phyloP scores from a whole-genome alignment of 23 tunicate species.

The Trididemnum nubilum region DNA sequence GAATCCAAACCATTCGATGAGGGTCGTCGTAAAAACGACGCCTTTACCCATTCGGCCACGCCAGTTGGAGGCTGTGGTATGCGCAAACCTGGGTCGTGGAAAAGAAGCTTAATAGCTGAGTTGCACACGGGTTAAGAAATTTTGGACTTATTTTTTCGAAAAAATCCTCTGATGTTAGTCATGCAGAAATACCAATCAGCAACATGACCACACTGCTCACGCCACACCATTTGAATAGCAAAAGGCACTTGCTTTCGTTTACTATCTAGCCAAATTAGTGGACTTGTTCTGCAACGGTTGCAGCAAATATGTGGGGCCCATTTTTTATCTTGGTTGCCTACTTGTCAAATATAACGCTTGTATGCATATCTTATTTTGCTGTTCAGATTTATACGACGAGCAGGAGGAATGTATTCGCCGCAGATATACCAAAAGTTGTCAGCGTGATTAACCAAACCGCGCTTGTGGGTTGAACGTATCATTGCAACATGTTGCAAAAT shows the following conservation, averaged over 20 bases:
- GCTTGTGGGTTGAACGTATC: slow-evolving; percentile 10
- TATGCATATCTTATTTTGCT: slow-evolving; percentile 38
- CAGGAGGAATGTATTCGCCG: slow-evolving; percentile 29
- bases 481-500: slow-evolving; percentile 11
- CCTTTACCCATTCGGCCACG: too few species aligned
- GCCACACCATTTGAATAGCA: slow-evolving; percentile 44
- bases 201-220: slow-evolving; percentile 36
- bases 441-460: slow-evolving; percentile 28
- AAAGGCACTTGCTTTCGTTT: slow-evolving; percentile 50
- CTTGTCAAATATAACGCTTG: slow-evolving; percentile 48
- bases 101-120: slow-evolving; percentile 28
- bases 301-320: slow-evolving; percentile 49
- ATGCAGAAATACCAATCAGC: slow-evolving; percentile 37
- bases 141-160: slow-evolving; percentile 25
- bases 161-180: slow-evolving; percentile 35
- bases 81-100: slow-evolving; percentile 24
- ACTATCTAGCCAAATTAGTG: slow-evolving; percentile 36
- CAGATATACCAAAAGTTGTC: slow-evolving; percentile 50
- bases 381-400: slow-evolving; percentile 39
- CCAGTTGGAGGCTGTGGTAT: slow-evolving; percentile 21
- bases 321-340: slow-evolving; percentile 44
- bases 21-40: too few species aligned
- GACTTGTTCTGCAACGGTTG: slow-evolving; percentile 56
- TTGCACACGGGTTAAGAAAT: slow-evolving; percentile 6
- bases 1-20: too few species aligned